phyloP scores from a whole-genome alignment of 53 echinoderm and acorn worm species.

The Mesocentrotus franciscanus region DNA sequence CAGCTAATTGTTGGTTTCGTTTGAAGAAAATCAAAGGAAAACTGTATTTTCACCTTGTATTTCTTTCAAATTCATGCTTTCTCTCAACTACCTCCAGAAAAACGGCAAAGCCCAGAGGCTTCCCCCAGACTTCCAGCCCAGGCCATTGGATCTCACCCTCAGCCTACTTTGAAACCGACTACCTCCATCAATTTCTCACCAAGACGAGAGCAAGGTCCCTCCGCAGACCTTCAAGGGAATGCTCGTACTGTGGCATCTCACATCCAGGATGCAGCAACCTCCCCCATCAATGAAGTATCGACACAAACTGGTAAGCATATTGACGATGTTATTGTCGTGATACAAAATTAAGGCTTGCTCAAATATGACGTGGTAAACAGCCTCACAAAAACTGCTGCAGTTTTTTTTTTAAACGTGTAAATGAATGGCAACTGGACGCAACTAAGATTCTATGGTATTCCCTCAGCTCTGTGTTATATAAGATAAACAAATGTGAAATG shows the following conservation, averaged over 20 bases:
- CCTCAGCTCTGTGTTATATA: too few relatives aligned
- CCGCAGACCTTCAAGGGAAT: constrained; percentile 12
- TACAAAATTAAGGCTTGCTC: too few relatives aligned
- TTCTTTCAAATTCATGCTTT: not conserved
- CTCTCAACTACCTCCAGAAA: not conserved
- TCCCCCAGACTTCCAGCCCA: constrained; percentile 19
- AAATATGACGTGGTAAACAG: too few relatives aligned
- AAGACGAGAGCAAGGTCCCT: not conserved
- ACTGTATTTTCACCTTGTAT: not conserved
- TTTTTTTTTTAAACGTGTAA: too few relatives aligned
- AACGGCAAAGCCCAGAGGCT: constrained; percentile 33
- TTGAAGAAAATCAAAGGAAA: too few relatives aligned
- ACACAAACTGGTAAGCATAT: constrained; percentile 84
- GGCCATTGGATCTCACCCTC: not conserved
- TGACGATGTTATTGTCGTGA: not conserved
- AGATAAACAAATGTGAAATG: too few relatives aligned
- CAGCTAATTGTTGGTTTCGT: not conserved
- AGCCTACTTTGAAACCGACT: constrained; percentile 38
- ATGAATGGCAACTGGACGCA: too few relatives aligned
- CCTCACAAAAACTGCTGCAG: too few relatives aligned
- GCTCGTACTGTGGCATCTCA: not conserved
- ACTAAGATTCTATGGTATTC: too few relatives aligned
- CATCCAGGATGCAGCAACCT: constrained; percentile 74
- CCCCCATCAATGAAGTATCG: constrained; percentile 82
- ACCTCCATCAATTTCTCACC: constrained; percentile 62